Evolutionary conservation across 35 echinoderm and acorn worm genomes (phyloP).

Genomic region (Stichopus chloronotus): DNA sequence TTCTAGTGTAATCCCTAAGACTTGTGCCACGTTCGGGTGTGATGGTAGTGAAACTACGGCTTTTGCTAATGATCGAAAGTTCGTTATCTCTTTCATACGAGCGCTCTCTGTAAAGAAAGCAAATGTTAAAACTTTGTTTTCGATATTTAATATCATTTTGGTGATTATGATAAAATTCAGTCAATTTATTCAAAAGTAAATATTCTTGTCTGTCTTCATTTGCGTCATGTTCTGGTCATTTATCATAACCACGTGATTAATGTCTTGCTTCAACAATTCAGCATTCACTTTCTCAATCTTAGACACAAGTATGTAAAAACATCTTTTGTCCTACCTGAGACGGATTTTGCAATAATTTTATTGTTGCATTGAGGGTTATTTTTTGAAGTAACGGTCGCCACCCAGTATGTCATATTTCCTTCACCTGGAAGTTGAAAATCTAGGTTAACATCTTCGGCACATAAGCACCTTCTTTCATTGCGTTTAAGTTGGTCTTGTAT

Average conservation of each 20-base stretch:
- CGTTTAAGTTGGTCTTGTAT: not conserved
- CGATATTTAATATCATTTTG: too few species aligned
- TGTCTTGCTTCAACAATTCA: too few species aligned
- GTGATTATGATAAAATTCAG: too few species aligned
- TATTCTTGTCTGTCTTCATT: too few species aligned
- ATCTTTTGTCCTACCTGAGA: not conserved
- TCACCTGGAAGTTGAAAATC: constrained; percentile 1
- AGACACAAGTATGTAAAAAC: too few species aligned
- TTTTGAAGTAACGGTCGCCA: not conserved
- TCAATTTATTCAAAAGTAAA: too few species aligned
- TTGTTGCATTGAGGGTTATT: not conserved
- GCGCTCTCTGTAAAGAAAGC: not conserved
- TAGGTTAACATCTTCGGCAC: constrained; percentile 6
- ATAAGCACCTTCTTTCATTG: not conserved
- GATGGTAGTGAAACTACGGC: not conserved
- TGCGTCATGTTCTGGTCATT: too few species aligned
- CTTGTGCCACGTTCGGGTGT: not conserved
- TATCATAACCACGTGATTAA: too few species aligned
- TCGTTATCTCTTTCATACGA: constrained; percentile 8
- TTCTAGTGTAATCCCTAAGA: not conserved
- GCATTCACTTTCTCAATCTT: too few species aligned
- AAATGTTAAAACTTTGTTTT: too few species aligned
- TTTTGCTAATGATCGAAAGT: constrained; percentile 7
- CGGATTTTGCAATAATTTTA: constrained; percentile 2
- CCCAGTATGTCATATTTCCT: constrained; percentile 18